phyloP scores from a whole-genome alignment of 2,113 vertebrate genomes.

The Rana temporaria region DNA sequence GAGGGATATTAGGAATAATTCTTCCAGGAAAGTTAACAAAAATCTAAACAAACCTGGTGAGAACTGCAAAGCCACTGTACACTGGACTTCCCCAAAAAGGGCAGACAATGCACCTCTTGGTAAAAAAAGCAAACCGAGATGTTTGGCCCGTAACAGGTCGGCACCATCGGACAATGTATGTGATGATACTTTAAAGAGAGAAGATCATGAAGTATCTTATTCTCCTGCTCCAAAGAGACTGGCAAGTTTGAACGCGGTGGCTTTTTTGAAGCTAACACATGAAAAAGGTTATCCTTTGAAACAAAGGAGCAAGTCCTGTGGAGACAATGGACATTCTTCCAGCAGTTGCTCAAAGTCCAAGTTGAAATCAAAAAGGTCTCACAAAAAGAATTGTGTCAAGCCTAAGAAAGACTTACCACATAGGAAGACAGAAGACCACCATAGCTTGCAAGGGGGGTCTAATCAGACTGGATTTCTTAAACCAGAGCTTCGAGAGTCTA shows the following conservation, averaged over 20 bases:
- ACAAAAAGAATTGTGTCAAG: conserved; percentile 79
- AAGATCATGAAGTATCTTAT: conserved; percentile 63
- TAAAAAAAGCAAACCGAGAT: conserved; percentile 65
- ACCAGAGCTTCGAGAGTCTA: conserved; percentile 63
- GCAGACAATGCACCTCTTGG: conserved; percentile 54
- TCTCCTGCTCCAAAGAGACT: conserved; percentile 89
- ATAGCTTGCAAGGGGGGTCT: conserved; percentile 61
- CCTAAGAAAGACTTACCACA: conserved; percentile 78
- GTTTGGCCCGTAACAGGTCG: conserved; percentile 66
- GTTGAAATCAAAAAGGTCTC: conserved; percentile 74
- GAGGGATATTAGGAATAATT: conserved; percentile 71
- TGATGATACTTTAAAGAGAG: conserved; percentile 70
- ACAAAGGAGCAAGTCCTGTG: conserved; percentile 65
- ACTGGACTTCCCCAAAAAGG: conserved; percentile 69
- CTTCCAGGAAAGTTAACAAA: conserved; percentile 67
- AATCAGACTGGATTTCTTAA: conserved; percentile 61
- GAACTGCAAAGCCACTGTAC: conserved; percentile 62
- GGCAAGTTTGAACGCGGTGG: conserved; percentile 92
- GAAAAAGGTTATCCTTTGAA: conserved; percentile 75
- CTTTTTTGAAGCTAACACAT: conserved; percentile 91
- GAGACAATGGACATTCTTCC: conserved; percentile 64
- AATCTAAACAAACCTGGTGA: conserved; percentile 69
- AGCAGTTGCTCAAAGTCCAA: conserved; percentile 67
- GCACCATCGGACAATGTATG: conserved; percentile 69
- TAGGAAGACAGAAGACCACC: conserved; percentile 71